Base-by-base conservation (phyloP, 2,797 vertebrate species). In the Falco novaeseelandiae region DNA sequence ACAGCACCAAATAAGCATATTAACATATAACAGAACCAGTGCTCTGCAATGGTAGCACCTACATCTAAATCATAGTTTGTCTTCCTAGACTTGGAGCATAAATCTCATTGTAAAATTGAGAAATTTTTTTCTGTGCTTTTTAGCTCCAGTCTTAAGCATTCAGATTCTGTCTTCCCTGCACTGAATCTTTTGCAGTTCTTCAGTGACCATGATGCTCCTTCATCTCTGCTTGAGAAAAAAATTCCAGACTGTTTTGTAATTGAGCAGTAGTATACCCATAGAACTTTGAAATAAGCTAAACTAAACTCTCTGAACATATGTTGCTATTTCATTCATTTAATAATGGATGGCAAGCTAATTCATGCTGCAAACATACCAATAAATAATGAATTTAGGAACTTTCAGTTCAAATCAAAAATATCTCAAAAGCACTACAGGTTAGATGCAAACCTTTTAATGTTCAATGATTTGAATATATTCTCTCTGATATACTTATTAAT, bases 391-490 rank as follows among this genome's bases (percentile, higher is more conserved):
- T 87, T 96, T 95, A 59, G 42, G 49, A 87, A 86, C 22, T 70
- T 44, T 44, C 44, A 44, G 44, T 44, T 44, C 44, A 97, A 97
- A 94, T 38, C 79, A 48, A 96, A 96, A 96, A 86, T 95, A 91
- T 67, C 83, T 94, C 54, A 73, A 89, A 87, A 96, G 21, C 32
- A 81, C 58, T 95, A 48, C 78, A 87, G 69, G 85, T 93, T 97
- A 92, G 95, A 96, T 95, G 89, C 90, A 94, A 97, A 93, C 92
- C 14, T 94, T 97, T 93, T 95, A 96, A 96, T 80, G 90, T 96
- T 97, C 93, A 96, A 97, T 97, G 77, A 55, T 18, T 96, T 97
- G 95, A 95, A 91, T 97, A 81, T 94, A 90, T 97, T 96, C 82
- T 96, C 63, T 97, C 89, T 93, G 72, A 89, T 92, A 94, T 92